Conservation (phyloP, 2,797 vertebrate species). For the Sebastes aleutianus region DNA sequence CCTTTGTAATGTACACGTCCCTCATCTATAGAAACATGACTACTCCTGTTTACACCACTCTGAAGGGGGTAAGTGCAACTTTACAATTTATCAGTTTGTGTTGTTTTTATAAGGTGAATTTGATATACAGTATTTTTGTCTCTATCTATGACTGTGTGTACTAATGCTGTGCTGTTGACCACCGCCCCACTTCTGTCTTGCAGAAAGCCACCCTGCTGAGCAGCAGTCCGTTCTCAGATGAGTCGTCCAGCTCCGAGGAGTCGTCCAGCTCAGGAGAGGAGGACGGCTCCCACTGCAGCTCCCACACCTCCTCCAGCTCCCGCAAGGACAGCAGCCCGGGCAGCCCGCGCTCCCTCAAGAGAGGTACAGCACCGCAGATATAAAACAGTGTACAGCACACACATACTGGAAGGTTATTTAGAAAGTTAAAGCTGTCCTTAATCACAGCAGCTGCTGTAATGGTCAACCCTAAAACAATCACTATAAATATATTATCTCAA, state of each 20-base stretch:
- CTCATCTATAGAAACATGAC: constrained; percentile 95
- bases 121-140: background rate
- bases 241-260: constrained; percentile 93
- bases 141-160: background rate
- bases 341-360: constrained; percentile 91
- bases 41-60: constrained; percentile 90
- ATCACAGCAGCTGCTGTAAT: no score
- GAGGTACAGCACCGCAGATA: constrained; percentile 79
- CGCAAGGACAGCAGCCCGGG: constrained; percentile 85
- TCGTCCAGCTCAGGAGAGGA: constrained; percentile 95
- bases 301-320: constrained; percentile 85
- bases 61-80: constrained; percentile 89
- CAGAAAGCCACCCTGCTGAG: constrained; percentile 96
- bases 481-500: background rate
- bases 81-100: background rate
- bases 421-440: background rate
- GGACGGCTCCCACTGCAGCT: constrained; percentile 87
- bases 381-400: background rate
- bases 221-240: constrained; percentile 88
- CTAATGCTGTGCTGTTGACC: background rate
- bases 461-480: background rate
- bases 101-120: background rate
- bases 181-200: background rate
- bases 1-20: constrained; percentile 91
- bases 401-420: background rate